Evolutionary conservation across 2,113 vertebrate species (phyloP).

Genomic region (Fregetta grallaria): DNA sequence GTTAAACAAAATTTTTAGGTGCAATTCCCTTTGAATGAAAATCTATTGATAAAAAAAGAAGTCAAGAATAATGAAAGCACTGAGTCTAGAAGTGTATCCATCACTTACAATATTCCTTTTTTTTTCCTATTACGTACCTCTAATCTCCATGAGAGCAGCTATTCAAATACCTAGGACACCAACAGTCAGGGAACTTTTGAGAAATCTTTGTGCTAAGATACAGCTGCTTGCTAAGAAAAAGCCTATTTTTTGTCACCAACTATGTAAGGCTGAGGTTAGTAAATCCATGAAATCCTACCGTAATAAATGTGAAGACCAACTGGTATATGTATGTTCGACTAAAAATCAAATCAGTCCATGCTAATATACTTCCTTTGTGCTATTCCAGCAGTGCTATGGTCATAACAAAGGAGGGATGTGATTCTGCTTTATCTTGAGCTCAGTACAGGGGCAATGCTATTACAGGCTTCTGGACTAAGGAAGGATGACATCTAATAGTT

Average conservation of each 20-base stretch:
- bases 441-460: not conserved
- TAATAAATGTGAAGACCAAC: not conserved
- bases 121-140: not conserved
- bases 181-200: not conserved
- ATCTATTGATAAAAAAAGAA: not conserved
- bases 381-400: not conserved
- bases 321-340: not conserved
- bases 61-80: not conserved
- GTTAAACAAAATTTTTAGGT: not conserved
- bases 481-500: not conserved
- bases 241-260: not conserved
- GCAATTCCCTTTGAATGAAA: not conserved
- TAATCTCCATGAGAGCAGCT: not conserved
- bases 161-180: not conserved
- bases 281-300: not conserved
- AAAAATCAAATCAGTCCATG: not conserved
- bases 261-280: not conserved
- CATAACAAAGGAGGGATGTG: not conserved
- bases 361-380: not conserved
- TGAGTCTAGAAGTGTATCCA: not conserved
- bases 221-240: not conserved
- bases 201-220: not conserved
- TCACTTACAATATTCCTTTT: not conserved
- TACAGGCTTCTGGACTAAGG: not conserved
- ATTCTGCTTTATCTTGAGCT: not conserved